These are phyloP conservation scores for Grammomys dolichurus DNA, from an alignment of 2,113 vertebrate species.

Conservation along the genomic window DNA sequence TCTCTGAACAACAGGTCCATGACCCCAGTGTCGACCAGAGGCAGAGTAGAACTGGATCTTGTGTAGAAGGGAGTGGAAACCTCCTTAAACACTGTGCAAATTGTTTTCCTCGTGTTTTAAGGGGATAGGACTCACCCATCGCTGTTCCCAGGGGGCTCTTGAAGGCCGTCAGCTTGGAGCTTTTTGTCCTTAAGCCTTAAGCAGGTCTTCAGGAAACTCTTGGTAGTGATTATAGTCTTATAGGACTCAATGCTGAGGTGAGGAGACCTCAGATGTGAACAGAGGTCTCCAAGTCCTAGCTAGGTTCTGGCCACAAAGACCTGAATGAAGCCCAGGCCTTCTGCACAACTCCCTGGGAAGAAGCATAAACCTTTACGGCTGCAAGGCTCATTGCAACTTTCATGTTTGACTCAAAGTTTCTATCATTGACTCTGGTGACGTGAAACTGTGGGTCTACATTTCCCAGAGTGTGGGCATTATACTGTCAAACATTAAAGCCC, in stretches of 20 bases:
- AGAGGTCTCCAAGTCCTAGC: background rate
- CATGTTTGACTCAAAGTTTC: too few relatives aligned
- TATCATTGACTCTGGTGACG: background rate
- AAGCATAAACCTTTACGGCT: background rate
- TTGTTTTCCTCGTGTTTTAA: background rate
- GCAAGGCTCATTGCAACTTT: background rate
- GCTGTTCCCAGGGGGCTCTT: background rate
- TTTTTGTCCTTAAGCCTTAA: background rate
- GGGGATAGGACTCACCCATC: background rate
- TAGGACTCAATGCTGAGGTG: background rate
- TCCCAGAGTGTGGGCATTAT: background rate
- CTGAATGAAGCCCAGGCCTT: background rate
- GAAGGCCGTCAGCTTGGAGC: background rate
- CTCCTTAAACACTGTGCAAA: background rate
- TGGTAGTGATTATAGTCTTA: background rate
- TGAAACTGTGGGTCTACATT: background rate
- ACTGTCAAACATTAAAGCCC: background rate
- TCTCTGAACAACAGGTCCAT: fast-evolving
- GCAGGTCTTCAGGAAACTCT: background rate
- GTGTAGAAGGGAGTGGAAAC: fast-evolving
- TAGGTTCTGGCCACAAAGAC: background rate
- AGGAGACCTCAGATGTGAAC: background rate
- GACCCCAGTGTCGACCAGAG: background rate
- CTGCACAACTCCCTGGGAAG: background rate
- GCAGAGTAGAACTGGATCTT: background rate